These are phyloP conservation scores for Pseudolaguvia tuberculata DNA, from an alignment of 2,113 vertebrate genomes.

Conservation along the genomic window DNA sequence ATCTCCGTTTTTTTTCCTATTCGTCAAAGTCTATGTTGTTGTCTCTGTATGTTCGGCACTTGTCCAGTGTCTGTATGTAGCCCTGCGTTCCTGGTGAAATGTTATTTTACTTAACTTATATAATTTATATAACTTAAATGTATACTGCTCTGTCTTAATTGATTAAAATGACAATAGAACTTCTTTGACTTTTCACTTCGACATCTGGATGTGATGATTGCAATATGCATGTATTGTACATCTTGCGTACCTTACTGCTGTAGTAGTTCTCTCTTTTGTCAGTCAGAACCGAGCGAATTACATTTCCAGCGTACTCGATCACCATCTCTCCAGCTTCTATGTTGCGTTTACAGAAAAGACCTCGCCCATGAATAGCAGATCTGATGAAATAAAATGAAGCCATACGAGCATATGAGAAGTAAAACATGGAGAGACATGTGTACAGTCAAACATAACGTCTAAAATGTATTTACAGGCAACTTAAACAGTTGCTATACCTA, in stretches of 20 bases:
- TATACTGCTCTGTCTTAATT: no score
- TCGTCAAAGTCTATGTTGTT: no score
- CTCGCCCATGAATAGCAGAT: constrained; percentile 83
- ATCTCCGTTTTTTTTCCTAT: no score
- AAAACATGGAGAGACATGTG: neutral
- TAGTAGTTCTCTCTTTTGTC: constrained; percentile 90
- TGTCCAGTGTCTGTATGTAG: no score
- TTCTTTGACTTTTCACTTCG: no score
- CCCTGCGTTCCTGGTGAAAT: no score
- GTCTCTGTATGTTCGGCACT: no score
- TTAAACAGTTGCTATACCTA: constrained; percentile 63
- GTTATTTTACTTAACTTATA: no score
- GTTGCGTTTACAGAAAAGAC: constrained; percentile 87
- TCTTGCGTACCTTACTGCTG: constrained; percentile 76
- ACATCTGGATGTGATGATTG: no score
- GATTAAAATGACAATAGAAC: no score
- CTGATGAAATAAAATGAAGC: constrained; percentile 50
- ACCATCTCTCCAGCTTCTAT: constrained; percentile 91
- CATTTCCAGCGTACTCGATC: constrained; percentile 85
- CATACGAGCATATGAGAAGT: neutral
- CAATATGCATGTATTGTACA: neutral
- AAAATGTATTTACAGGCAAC: neutral
- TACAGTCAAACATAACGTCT: neutral
- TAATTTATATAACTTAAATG: no score
- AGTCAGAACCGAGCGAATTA: constrained; percentile 84